These are phyloP conservation scores for Drosophila demipolita DNA, from an alignment of 2,888 invertebrate genomes.

Conservation along the genomic window DNA sequence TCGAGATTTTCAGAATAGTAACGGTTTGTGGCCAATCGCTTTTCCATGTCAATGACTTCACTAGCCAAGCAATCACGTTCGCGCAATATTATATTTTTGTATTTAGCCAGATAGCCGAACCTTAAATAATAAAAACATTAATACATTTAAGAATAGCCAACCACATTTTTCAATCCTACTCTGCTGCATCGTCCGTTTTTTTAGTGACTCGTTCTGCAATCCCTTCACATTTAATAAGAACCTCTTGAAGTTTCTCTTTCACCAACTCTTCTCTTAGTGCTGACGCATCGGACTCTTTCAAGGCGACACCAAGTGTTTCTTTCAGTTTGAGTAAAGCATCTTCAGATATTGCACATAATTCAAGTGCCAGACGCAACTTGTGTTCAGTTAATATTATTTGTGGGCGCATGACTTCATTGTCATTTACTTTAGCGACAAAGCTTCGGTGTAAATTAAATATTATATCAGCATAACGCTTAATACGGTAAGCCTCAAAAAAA, in stretches of 20 bases:
- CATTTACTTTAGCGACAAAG: constrained; percentile 71
- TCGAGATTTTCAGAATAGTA: constrained; percentile 81
- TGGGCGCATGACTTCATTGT: constrained; percentile 70
- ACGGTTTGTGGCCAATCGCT: constrained; percentile 78
- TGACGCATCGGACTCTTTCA: constrained; percentile 80
- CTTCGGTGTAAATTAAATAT: constrained; percentile 71
- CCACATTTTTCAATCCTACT: constrained; percentile 53
- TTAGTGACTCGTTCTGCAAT: constrained; percentile 61
- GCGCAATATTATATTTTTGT: constrained; percentile 80
- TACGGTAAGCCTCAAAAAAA: constrained; percentile 72
- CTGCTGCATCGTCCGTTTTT: constrained; percentile 73
- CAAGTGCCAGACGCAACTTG: constrained; percentile 74
- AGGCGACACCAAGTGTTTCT: constrained; percentile 73
- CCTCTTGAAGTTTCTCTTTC: constrained; percentile 77
- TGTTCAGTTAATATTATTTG: constrained; percentile 74
- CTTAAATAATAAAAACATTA: constrained; percentile 33
- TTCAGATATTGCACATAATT: constrained; percentile 75
- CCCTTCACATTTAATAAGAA: constrained; percentile 73
- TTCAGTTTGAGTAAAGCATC: constrained; percentile 74
- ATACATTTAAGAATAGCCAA: background rate
- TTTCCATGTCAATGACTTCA: constrained; percentile 79
- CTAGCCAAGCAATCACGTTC: constrained; percentile 82
- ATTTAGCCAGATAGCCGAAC: constrained; percentile 76
- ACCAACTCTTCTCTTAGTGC: constrained; percentile 77
- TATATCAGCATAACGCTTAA: constrained; percentile 73